Evolutionary conservation across 2,797 vertebrate species (phyloP), one percentile per base, ranked within the genome.

Genomic region (Sebastes trivittatus): DNA sequence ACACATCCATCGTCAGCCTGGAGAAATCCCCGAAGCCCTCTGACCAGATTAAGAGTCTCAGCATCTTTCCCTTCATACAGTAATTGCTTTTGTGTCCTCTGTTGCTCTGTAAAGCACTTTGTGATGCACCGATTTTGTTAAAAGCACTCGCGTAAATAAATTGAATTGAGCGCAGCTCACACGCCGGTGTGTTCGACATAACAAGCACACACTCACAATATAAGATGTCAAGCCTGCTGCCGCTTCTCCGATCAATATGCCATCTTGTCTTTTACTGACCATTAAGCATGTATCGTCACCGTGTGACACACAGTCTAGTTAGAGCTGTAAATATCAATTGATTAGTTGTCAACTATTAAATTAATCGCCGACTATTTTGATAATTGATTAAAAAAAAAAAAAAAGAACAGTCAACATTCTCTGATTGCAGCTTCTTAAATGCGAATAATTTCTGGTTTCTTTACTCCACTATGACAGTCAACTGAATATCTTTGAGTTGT

Each of bases 31-130:
- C 1, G 54, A 87, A 75, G 77, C 73, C 80, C 84, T 83, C 75
- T 87, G 86, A 88, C 78, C 67, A 80, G 86, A 91, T 91, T 87
- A 85, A 83, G 67, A 56, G 38, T 79, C 82, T 83, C 30, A 80
- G 61, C 75, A 75, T 87, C 75, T 86, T 78, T 76, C 49, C 64
- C 36, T 72, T 80, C 25, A 60, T 69, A 25, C 75, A 83, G 80
- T 90, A 85, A 90, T 89, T 90, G 80, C 64, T 75, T 92, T 83
- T 72, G 59, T 82, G 80, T 69, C 82, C 67, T 81, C 30, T 76
- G 76, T 78, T 69, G 77, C 72, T 81, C 62, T 63, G 29, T 65
- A 56, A 87, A 75, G 68, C 71, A 82, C 82, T 87, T 83, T 81
- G 65, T 72, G 75, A 81, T 75, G 81, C 79, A 75, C 67, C 77